Base-by-base conservation (phyloP, 2,888 invertebrate genomes). In the Limnephilus auricula region DNA sequence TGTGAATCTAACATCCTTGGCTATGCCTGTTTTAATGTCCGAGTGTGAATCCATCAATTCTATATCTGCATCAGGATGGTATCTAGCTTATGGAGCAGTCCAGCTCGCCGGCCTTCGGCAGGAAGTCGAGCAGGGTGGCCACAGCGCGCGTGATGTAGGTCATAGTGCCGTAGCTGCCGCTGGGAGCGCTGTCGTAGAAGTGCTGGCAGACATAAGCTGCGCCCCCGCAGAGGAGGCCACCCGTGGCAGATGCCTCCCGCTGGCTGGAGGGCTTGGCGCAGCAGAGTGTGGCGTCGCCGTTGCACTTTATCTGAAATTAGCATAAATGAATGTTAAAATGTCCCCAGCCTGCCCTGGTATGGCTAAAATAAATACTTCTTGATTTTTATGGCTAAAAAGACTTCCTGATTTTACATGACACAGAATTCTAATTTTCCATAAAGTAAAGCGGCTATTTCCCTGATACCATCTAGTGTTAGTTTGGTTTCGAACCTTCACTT, bases 161-260 rank as follows among this genome's bases (percentile, higher is more conserved):
- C 98, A 99, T 99, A 87, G 99, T 99, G 93, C 99, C 99, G 95
- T 97, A 99, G 94, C 98, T 98, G 92, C 99, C 99, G 94, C 99
- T 99, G 2, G 99, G 99, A 34, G 99, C 99, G 94, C 98, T 98
- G 95, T 99, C 99, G 95, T 99, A 99, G 95, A 99, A 98, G 95
- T 99, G 99, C 95, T 99, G 98, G 95, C 99, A 99, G 93, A 99
- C 98, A 93, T 98, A 98, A 0, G 99, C 99, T 45, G 99, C 99
- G 90, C 99, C 99, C 90, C 98, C 98, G 94, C 99, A 99, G 79
- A 98, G 95, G 65, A 98, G 95, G 92, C 97, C 97, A 4, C 97
- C 97, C 89, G 96, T 96, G 91, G 96, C 95, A 2, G 95, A 95
- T 18, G 96, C 96, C 93, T 96, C 96, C 93, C 96, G 96, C 92